These are phyloP conservation scores for Clusia tigrina DNA, from an alignment of 2,888 invertebrate genomes.

Conservation along the genomic window DNA sequence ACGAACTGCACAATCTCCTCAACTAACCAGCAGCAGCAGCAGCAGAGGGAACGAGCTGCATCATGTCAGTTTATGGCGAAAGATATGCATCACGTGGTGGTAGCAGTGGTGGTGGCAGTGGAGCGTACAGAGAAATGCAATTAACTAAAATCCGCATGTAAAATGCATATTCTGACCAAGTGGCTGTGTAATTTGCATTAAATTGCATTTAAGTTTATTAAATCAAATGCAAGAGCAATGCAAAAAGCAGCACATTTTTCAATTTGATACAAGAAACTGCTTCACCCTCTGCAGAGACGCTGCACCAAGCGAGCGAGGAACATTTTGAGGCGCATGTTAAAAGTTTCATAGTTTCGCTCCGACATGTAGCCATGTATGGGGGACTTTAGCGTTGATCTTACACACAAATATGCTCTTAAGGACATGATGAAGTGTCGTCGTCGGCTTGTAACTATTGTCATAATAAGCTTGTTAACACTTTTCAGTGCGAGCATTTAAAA, in stretches of 20 bases:
- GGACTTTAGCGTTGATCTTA: no score
- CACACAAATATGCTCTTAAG: not conserved
- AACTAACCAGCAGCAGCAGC: no score
- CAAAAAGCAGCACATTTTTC: not conserved
- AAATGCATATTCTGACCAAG: conserved; percentile 38
- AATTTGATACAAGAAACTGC: not conserved
- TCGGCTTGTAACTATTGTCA: not conserved
- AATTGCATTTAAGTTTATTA: no score
- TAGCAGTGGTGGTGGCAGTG: not conserved
- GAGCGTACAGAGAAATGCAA: conserved; percentile 48
- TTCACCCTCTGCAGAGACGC: conserved; percentile 16
- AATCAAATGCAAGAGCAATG: not conserved
- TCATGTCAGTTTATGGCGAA: no score
- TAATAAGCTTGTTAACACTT: conserved; percentile 10
- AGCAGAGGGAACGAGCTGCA: no score
- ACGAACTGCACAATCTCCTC: no score
- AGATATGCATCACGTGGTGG: not conserved
- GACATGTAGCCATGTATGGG: not conserved
- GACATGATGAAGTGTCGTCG: not conserved
- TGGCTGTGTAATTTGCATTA: not conserved
- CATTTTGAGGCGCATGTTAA: conserved; percentile 1
- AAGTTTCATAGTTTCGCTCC: no score
- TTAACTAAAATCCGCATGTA: no score
- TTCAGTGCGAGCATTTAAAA: not conserved
- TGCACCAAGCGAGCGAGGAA: not conserved